Conservation (phyloP, 2,113 vertebrate genomes). For the Heterochromis multidens region DNA sequence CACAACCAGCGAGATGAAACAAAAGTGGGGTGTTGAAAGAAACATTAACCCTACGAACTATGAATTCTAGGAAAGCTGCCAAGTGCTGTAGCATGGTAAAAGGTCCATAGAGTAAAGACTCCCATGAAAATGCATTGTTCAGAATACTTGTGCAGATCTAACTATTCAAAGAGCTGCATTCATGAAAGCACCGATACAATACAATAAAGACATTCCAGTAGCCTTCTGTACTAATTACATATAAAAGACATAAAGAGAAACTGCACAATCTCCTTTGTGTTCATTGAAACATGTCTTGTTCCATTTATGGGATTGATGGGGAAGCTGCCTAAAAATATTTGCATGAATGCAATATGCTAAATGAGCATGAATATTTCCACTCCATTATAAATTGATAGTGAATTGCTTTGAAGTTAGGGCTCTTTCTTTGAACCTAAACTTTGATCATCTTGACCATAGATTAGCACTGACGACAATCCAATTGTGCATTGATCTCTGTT, state of each 20-base stretch:
- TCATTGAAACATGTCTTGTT: constrained; percentile 5
- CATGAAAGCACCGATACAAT: constrained; percentile 26
- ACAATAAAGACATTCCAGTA: constrained; percentile 38
- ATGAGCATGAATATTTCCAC: neutral
- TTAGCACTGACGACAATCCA: constrained; percentile 23
- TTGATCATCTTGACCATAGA: constrained; percentile 13
- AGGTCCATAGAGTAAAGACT: constrained; percentile 2
- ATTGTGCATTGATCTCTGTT: constrained; percentile 4
- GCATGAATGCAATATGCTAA: constrained; percentile 18
- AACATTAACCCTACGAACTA: constrained; percentile 15
- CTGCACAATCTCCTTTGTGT: neutral
- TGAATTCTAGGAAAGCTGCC: constrained; percentile 18
- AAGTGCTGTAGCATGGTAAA: neutral
- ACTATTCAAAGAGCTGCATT: constrained; percentile 60
- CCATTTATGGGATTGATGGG: neutral
- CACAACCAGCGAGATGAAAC: neutral
- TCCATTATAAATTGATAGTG: neutral
- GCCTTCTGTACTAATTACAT: constrained; percentile 34
- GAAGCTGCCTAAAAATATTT: neutral
- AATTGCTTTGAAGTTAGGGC: neutral
- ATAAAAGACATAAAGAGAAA: neutral
- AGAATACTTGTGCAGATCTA: constrained; percentile 23
- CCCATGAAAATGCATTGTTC: constrained; percentile 50
- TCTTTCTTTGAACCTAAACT: constrained; percentile 2
- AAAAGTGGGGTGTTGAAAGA: neutral